Conservation (phyloP, 2,797 vertebrate genomes). For the Balearica regulorum region DNA sequence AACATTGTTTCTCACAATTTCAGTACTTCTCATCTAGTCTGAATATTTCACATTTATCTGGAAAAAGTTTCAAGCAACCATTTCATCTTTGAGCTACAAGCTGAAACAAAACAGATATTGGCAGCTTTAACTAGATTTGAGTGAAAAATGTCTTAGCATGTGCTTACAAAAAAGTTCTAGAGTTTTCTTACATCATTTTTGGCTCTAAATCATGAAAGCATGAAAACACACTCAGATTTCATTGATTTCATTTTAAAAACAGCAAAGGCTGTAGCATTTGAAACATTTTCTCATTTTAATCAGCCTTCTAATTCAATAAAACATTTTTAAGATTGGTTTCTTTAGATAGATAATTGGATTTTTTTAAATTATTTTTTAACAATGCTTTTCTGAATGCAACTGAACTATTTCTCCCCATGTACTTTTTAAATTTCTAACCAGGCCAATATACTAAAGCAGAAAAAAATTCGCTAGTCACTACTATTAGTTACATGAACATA, state of each 20-base stretch:
- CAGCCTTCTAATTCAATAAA: background rate
- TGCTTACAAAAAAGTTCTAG: background rate
- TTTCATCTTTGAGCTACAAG: background rate
- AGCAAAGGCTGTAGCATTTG: background rate
- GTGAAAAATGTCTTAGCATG: background rate
- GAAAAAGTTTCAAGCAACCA: background rate
- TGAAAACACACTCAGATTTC: background rate
- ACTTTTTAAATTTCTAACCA: background rate
- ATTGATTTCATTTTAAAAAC: background rate
- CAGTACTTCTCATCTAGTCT: background rate
- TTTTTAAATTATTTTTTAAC: background rate
- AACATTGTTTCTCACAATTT: background rate
- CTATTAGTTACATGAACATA: background rate
- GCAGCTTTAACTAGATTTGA: background rate
- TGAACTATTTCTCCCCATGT: background rate
- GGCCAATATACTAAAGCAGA: background rate
- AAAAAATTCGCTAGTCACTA: background rate
- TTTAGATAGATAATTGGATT: background rate
- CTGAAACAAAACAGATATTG: background rate
- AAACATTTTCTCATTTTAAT: background rate
- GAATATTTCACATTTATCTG: background rate
- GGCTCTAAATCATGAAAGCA: background rate
- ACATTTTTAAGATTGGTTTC: background rate
- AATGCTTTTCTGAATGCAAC: background rate
- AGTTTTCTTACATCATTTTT: background rate